Percentiles rank a stretch among this genome's conserved stretches.
These are phyloP conservation scores for Phortica magna DNA, from an alignment of 2,888 invertebrate genomes.

Conservation along the genomic window DNA sequence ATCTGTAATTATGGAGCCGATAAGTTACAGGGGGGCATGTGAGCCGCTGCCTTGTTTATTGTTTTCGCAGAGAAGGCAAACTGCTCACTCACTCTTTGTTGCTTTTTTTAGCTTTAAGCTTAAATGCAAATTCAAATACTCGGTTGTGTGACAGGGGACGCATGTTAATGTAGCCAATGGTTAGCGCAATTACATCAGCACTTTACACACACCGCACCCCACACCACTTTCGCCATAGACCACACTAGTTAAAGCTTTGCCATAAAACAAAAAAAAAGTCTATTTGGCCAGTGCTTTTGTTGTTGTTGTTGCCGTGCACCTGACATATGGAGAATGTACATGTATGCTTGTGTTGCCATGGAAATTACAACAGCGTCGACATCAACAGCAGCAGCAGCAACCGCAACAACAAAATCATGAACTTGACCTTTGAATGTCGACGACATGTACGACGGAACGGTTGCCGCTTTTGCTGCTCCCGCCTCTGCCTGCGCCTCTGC, in stretches of 20 bases:
- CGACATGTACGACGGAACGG: background rate
- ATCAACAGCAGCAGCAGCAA: conserved; percentile 34
- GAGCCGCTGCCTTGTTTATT: background rate
- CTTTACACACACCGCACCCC: conserved; percentile 11
- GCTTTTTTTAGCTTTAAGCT: background rate
- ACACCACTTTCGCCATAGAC: too few species aligned
- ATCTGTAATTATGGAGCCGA: background rate
- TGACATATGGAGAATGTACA: background rate
- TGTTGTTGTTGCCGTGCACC: background rate
- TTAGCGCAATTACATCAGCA: conserved; percentile 50
- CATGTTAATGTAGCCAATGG: conserved; percentile 15
- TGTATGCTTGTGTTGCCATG: conserved; percentile 45
- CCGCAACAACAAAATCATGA: conserved; percentile 33
- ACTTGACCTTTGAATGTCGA: conserved; percentile 46
- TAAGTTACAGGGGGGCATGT: background rate
- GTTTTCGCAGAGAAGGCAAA: conserved; percentile 1
- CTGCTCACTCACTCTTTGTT: background rate
- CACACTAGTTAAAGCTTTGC: too few species aligned
- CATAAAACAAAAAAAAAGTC: too few species aligned
- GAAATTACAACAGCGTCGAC: conserved; percentile 39
- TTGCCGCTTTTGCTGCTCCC: background rate
- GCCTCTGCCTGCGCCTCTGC: background rate
- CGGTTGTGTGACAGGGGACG: background rate
- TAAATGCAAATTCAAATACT: conserved; percentile 25
- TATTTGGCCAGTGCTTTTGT: background rate